phyloP scores from a whole-genome alignment of 2,113 vertebrate genomes.

The Rhabdomys dilectus region DNA sequence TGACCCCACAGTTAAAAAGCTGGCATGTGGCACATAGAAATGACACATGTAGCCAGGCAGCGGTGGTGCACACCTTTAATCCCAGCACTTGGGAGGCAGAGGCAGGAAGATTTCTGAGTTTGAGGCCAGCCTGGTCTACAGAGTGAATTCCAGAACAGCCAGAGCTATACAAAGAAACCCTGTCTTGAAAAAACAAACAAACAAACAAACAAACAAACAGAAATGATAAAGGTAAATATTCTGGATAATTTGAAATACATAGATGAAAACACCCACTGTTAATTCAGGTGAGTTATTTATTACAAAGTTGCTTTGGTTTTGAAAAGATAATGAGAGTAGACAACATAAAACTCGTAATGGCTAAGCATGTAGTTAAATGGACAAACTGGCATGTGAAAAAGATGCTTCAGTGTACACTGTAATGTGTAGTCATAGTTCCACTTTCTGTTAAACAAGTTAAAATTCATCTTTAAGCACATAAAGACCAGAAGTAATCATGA shows the following conservation, averaged over 20 bases:
- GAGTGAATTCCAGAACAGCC: too few species aligned
- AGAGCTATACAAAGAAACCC: too few species aligned
- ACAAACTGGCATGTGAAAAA: background rate
- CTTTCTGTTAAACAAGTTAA: background rate
- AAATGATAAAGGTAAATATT: background rate
- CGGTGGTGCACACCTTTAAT: too few species aligned
- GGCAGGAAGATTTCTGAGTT: too few species aligned
- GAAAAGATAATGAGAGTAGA: background rate
- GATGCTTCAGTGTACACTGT: accelerated
- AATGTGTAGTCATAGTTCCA: background rate
- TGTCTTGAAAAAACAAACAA: too few species aligned
- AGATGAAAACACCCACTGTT: background rate
- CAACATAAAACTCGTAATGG: background rate
- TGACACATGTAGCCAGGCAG: too few species aligned
- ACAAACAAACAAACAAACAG: background rate
- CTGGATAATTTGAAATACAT: background rate
- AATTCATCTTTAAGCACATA: background rate
- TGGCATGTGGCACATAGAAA: background rate
- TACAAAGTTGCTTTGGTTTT: background rate
- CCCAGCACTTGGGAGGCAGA: too few species aligned
- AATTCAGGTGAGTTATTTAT: background rate
- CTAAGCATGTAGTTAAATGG: background rate
- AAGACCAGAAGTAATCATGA: background rate
- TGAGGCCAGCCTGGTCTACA: too few species aligned
- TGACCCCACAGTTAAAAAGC: background rate